phyloP scores from a whole-genome alignment of 2,888 invertebrate species.

The Tolmerus cingulatus region DNA sequence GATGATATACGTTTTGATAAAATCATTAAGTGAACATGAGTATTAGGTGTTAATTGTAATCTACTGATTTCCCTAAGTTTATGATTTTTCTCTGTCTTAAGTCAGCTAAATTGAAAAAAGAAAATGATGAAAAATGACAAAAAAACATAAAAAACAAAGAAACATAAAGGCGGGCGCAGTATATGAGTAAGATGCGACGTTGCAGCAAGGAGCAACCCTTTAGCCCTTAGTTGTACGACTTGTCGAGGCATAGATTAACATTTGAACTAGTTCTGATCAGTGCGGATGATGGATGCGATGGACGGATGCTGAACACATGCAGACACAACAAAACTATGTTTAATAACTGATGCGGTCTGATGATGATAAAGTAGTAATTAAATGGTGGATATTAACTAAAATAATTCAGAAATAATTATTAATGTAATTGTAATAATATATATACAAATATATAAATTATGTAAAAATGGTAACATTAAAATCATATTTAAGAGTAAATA shows the following conservation, averaged over 20 bases:
- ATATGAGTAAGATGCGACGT: background rate
- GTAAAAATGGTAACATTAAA: conserved; percentile 51
- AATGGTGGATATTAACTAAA: conserved; percentile 44
- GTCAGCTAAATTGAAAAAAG: conserved; percentile 10
- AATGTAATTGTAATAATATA: conserved; percentile 52
- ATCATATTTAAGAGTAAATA: conserved; percentile 52
- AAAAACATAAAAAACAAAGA: conserved; percentile 12
- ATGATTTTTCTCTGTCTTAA: conserved; percentile 26
- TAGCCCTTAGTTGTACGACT: background rate
- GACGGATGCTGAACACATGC: conserved; percentile 8
- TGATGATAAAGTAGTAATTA: conserved; percentile 37
- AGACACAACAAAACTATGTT: conserved; percentile 34
- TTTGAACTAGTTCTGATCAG: conserved; percentile 5
- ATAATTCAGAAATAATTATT: conserved; percentile 44
- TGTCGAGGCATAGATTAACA: conserved; percentile 20
- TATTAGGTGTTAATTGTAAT: conserved; percentile 41
- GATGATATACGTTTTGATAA: conserved; percentile 43
- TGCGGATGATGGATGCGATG: background rate
- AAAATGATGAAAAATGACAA: background rate
- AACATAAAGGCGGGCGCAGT: conserved; percentile 8
- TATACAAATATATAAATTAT: conserved; percentile 52
- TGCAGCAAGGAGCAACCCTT: background rate
- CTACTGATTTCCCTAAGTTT: conserved; percentile 37
- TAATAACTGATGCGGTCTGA: conserved; percentile 11
- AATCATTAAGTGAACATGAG: conserved; percentile 42